Percentiles rank a stretch among this genome's conserved stretches.
These are phyloP conservation scores for Oscheius myriophilus DNA, from an alignment of 2,888 invertebrate genomes.

Conservation along the genomic window DNA sequence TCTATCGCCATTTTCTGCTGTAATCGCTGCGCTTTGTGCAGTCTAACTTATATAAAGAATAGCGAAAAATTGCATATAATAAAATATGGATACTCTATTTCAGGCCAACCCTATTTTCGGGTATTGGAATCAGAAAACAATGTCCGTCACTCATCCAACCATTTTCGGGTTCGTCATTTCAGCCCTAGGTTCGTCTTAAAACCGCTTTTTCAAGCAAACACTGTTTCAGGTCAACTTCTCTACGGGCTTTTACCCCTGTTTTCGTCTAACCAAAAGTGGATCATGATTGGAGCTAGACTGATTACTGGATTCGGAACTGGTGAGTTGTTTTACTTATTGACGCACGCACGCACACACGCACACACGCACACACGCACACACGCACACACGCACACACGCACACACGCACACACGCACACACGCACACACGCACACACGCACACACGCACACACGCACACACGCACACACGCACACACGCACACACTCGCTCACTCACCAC, in stretches of 20 bases:
- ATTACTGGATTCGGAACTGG: constrained; percentile 47
- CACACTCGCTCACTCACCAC: no score
- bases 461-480: neutral
- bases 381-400: neutral
- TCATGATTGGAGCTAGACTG: constrained; percentile 45
- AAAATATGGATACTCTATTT: no score
- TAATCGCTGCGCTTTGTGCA: no score
- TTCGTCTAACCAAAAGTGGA: constrained; percentile 35
- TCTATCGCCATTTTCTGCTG: no score
- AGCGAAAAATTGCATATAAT: no score
- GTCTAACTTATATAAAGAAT: no score
- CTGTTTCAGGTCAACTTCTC: constrained; percentile 32
- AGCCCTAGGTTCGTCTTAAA: constrained; percentile 26
- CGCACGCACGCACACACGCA: neutral
- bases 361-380: neutral
- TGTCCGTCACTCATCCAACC: constrained; percentile 41
- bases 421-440: no score
- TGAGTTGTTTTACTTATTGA: neutral
- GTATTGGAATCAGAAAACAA: constrained; percentile 46
- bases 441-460: neutral
- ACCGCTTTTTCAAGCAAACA: neutral
- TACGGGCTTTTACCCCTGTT: constrained; percentile 43
- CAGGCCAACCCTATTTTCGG: constrained; percentile 49
- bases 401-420: neutral
- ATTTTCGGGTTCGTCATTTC: constrained; percentile 39